phyloP scores from a whole-genome alignment of 2,888 invertebrate species.

The Agrypnus murinus region DNA sequence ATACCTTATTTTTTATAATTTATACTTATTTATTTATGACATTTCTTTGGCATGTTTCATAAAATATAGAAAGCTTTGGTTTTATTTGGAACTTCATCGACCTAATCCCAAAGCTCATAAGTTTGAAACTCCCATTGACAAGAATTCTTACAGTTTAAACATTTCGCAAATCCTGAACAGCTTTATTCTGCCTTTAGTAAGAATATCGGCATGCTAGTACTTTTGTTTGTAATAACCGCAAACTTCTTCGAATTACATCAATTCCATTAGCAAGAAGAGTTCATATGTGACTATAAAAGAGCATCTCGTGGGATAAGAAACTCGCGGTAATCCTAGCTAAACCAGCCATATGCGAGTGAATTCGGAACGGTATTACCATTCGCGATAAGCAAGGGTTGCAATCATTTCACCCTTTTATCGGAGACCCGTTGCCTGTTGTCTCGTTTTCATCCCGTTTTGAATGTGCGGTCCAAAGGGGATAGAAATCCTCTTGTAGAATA shows the following conservation, averaged over 20 bases:
- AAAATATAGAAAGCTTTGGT: background rate
- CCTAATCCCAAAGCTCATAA: slow-evolving; percentile 2
- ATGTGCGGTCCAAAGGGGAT: slow-evolving; percentile 30
- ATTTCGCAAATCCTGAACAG: slow-evolving; percentile 4
- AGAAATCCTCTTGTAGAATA: slow-evolving; percentile 35
- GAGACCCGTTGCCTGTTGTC: slow-evolving; percentile 27
- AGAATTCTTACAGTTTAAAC: background rate
- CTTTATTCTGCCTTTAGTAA: background rate
- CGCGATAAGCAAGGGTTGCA: slow-evolving; percentile 63
- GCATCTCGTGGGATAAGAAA: slow-evolving; percentile 62
- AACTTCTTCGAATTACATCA: slow-evolving; percentile 44
- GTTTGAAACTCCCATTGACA: slow-evolving; percentile 4
- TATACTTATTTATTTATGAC: background rate
- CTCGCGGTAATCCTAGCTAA: slow-evolving; percentile 63
- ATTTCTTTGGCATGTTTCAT: background rate
- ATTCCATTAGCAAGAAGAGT: slow-evolving; percentile 49
- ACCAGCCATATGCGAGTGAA: slow-evolving; percentile 64
- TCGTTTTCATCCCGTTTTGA: slow-evolving; percentile 17
- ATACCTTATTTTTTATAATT: no score
- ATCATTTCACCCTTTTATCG: slow-evolving; percentile 48
- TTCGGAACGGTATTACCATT: slow-evolving; percentile 61
- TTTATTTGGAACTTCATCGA: no score
- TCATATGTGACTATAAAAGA: slow-evolving; percentile 55
- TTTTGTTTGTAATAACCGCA: slow-evolving; percentile 33
- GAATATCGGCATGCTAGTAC: slow-evolving; percentile 1